Evolutionary conservation across 64 coral and sea anemone genomes (phyloP), one percentile per base, ranked within the genome.

Genomic region (Exaiptasia diaphana): DNA sequence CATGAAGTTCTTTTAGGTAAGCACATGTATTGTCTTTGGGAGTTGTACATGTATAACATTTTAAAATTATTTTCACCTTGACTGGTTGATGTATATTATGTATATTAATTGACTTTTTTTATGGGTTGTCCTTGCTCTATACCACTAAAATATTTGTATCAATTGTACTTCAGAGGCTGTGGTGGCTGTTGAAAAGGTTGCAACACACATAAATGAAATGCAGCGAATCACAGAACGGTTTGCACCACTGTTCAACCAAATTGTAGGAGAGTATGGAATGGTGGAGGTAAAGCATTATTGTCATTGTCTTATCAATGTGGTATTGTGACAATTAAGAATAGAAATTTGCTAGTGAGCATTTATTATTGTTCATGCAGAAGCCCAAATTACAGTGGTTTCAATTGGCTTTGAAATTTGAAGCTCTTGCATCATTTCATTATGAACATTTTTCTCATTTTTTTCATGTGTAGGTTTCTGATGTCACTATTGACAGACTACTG

Each of bases 131-230:
- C n/a, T n/a, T n/a, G n/a, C n/a, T n/a, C n/a, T n/a, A n/a, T n/a
- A n/a, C n/a, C n/a, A n/a, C n/a, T n/a, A n/a, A n/a, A n/a, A n/a
- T n/a, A n/a, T n/a, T n/a, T n/a, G n/a, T n/a, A n/a, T n/a, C n/a
- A n/a, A n/a, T n/a, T n/a, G n/a, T n/a, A 14, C 38, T 65, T 2
- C 61, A 99, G 95, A 99, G 54, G 95, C 95, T 5, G 81, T 99
- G 22, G 75, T 64, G 20, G 95, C 95, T 5, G 73, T 99, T 31
- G 95, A 99, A 67, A 99, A 92, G 38, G 95, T 99, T 4, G 95
- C 95, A 24, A 87, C 86, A 52, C 95, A 99, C 27, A 99, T 99
- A 18, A 93, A 99, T 58, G 95, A 99, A 73, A 99, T 99, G 95
- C 95, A 99, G 20, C 75, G 85, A 67, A 99, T 99, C 12, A 99